Evolutionary conservation across 2,113 vertebrate genomes (phyloP).

Genomic region (Anguilla rostrata): DNA sequence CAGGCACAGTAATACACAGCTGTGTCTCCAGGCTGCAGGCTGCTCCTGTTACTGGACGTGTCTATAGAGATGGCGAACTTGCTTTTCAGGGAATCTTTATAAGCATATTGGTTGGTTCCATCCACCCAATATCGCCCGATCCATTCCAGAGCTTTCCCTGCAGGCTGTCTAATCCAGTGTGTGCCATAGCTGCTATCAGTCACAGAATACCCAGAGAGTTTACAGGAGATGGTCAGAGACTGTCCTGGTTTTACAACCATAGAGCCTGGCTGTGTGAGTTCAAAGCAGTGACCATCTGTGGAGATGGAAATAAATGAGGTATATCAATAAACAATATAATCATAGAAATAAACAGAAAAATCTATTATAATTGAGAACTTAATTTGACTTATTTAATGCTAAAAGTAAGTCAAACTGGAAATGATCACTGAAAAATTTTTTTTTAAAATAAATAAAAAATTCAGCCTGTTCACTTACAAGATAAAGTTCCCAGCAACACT

Average conservation of each 20-base stretch:
- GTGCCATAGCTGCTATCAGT: neutral
- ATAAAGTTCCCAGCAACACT: neutral
- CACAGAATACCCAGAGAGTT: neutral
- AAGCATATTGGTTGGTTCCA: neutral
- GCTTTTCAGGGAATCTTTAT: slow-evolving; percentile 28
- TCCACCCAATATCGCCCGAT: slow-evolving; percentile 35
- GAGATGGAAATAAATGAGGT: neutral
- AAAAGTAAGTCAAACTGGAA: neutral
- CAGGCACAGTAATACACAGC: slow-evolving; percentile 28
- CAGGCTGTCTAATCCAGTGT: neutral
- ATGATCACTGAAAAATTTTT: neutral
- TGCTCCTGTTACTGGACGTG: slow-evolving; percentile 25
- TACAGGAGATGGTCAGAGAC: slow-evolving; percentile 20
- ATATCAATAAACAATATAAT: neutral
- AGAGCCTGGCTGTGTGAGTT: slow-evolving; percentile 9
- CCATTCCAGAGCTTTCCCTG: slow-evolving; percentile 41
- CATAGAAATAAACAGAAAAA: no score
- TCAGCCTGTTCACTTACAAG: neutral
- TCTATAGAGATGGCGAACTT: slow-evolving; percentile 39
- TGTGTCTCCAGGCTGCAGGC: slow-evolving; percentile 30
- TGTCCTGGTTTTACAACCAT: slow-evolving; percentile 13
- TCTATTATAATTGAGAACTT: no score
- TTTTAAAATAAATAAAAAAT: neutral
- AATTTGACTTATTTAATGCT: no score
- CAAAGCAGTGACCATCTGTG: neutral